A percentile compares a stretch with the other conserved stretches of the same genome.
These are phyloP conservation scores for Colossoma macropomum DNA, from an alignment of 2,113 vertebrate genomes.

Conservation along the genomic window DNA sequence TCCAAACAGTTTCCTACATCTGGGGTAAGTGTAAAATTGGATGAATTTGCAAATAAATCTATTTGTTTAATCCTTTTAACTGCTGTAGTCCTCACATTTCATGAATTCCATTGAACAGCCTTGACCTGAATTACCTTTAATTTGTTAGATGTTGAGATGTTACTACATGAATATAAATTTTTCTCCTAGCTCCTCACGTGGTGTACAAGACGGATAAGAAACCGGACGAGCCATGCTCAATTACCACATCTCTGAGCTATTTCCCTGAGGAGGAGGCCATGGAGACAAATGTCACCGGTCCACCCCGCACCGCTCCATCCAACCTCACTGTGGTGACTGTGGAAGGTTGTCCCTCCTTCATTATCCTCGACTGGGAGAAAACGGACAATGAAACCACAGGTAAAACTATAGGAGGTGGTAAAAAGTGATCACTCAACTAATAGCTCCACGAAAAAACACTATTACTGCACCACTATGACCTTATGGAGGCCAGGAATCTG, in stretches of 20 bases:
- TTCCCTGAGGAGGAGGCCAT: slow-evolving; percentile 79
- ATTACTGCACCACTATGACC: not conserved
- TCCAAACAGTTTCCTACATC: too few species aligned
- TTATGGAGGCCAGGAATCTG: not conserved
- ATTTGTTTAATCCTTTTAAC: too few species aligned
- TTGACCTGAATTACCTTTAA: not conserved
- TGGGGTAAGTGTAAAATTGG: too few species aligned
- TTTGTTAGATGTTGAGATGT: not conserved
- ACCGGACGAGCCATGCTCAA: slow-evolving; percentile 89
- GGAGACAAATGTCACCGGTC: slow-evolving; percentile 77
- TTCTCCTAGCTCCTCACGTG: slow-evolving; percentile 84
- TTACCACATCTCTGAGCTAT: slow-evolving; percentile 88
- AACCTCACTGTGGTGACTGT: slow-evolving; percentile 96
- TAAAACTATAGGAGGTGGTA: slow-evolving; percentile 54
- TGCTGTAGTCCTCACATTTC: too few species aligned
- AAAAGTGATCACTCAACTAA: not conserved
- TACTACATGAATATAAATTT: not conserved
- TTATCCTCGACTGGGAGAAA: slow-evolving; percentile 93
- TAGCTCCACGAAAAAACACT: too few species aligned
- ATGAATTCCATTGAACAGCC: too few species aligned
- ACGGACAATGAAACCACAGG: slow-evolving; percentile 90
- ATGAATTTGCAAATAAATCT: too few species aligned
- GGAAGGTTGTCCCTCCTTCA: slow-evolving; percentile 92
- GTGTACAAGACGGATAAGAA: slow-evolving; percentile 89
- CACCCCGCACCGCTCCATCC: slow-evolving; percentile 86